A percentile compares a stretch with the other conserved stretches of the same genome.
Evolutionary conservation across 64 coral and sea anemone species (phyloP).

Genomic region (Actinia equina): DNA sequence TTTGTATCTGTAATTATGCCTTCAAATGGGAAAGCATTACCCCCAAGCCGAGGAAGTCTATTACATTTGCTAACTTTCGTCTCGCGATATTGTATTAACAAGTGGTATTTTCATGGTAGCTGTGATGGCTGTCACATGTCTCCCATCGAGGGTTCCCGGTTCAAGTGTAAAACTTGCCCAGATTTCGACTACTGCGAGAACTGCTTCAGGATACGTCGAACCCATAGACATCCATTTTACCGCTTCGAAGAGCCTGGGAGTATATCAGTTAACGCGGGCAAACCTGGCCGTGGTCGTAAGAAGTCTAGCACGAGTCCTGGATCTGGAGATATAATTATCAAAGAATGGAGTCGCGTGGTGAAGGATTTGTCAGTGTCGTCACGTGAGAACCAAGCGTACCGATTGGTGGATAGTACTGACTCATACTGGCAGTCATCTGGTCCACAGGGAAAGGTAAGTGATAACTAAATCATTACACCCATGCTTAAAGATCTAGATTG

Average conservation of each 20-base stretch:
- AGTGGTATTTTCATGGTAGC: not conserved
- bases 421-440: constrained; percentile 98
- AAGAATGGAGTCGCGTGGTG: constrained; percentile 93
- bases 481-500: too few species aligned
- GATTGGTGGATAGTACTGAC: constrained; percentile 79
- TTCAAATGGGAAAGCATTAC: too few species aligned
- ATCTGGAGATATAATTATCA: constrained; percentile 65
- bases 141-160: constrained; percentile 88
- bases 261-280: constrained; percentile 89
- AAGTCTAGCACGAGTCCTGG: constrained; percentile 21
- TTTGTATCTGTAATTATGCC: too few species aligned
- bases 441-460: constrained; percentile 84
- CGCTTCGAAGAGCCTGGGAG: constrained; percentile 86
- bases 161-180: constrained; percentile 84
- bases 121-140: constrained; percentile 89
- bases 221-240: constrained; percentile 90
- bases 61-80: too few species aligned
- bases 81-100: too few species aligned
- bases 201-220: constrained; percentile 84
- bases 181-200: constrained; percentile 97
- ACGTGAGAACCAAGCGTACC: constrained; percentile 69
- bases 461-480: too few species aligned
- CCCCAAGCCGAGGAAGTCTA: too few species aligned
- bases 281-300: constrained; percentile 69
- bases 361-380: constrained; percentile 94